Conservation (phyloP, 2,888 invertebrate genomes). For the Euproctis similis region DNA sequence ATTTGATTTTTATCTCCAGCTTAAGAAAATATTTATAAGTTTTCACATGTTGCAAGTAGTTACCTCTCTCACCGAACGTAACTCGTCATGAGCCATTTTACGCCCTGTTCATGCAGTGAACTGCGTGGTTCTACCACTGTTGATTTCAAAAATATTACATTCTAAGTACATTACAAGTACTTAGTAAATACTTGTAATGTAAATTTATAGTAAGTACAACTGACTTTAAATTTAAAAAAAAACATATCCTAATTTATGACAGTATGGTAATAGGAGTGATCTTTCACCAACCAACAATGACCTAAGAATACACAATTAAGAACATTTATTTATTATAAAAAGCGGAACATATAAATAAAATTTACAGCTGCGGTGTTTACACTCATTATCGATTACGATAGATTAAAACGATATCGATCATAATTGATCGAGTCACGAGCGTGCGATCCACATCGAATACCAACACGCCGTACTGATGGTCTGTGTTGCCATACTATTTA, state of each 20-base stretch:
- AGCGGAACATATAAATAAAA: constrained; percentile 29
- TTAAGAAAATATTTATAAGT: too few relatives aligned
- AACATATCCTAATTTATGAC: too few relatives aligned
- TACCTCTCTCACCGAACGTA: too few relatives aligned
- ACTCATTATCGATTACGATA: constrained; percentile 63
- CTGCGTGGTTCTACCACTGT: too few relatives aligned
- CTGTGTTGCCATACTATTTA: constrained; percentile 17
- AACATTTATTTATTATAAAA: constrained; percentile 7
- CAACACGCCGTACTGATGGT: constrained; percentile 18
- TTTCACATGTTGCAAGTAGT: too few relatives aligned
- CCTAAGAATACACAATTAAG: background rate
- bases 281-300: background rate
- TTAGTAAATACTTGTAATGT: background rate
- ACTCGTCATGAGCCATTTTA: too few relatives aligned
- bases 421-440: constrained; percentile 61
- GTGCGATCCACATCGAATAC: constrained; percentile 28
- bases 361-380: constrained; percentile 52
- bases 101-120: too few relatives aligned
- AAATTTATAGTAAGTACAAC: background rate
- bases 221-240: too few relatives aligned
- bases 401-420: constrained; percentile 54
- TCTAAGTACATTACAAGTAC: background rate
- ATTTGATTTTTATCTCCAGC: too few relatives aligned
- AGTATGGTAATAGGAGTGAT: background rate
- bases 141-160: too few relatives aligned